Conservation (phyloP, 2,888 invertebrate genomes). For the Scaptomyza flava region DNA sequence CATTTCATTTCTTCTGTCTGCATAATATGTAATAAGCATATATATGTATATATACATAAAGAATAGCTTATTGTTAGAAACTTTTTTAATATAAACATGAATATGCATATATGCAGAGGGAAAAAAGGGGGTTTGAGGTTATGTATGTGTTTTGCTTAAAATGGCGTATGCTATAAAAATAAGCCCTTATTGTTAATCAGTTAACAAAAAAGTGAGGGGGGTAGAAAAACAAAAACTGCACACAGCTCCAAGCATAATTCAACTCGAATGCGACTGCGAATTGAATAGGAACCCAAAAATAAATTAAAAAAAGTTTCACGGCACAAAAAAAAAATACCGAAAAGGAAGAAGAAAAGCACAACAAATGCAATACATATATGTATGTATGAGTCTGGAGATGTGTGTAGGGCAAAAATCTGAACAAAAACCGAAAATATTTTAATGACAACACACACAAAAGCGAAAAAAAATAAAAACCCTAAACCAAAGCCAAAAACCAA, state of each 20-base stretch:
- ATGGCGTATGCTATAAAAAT: conserved; percentile 36
- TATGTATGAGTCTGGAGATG: background rate
- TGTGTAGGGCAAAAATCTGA: conserved; percentile 58
- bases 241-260: conserved; percentile 57
- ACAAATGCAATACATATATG: conserved; percentile 36
- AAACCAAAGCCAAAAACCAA: conserved; percentile 35
- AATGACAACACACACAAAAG: conserved; percentile 67
- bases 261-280: conserved; percentile 40
- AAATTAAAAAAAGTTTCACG: conserved; percentile 58
- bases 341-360: conserved; percentile 28
- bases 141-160: conserved; percentile 6
- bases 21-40: conserved; percentile 66
- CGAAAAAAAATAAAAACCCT: background rate
- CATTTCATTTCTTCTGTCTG: conserved; percentile 31
- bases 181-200: conserved; percentile 74
- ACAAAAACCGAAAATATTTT: conserved; percentile 78
- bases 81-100: conserved; percentile 77
- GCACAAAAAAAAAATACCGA: background rate
- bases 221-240: conserved; percentile 50
- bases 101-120: conserved; percentile 34
- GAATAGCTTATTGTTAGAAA: conserved; percentile 73
- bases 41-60: conserved; percentile 22
- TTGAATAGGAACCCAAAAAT: conserved; percentile 51
- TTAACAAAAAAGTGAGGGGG: conserved; percentile 61
- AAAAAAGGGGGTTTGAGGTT: background rate